Evolutionary conservation across 1,140 invertebrate species (phyloP), one percentile per base, ranked within the genome.

Genomic region (Leptopilina clavipes): DNA sequence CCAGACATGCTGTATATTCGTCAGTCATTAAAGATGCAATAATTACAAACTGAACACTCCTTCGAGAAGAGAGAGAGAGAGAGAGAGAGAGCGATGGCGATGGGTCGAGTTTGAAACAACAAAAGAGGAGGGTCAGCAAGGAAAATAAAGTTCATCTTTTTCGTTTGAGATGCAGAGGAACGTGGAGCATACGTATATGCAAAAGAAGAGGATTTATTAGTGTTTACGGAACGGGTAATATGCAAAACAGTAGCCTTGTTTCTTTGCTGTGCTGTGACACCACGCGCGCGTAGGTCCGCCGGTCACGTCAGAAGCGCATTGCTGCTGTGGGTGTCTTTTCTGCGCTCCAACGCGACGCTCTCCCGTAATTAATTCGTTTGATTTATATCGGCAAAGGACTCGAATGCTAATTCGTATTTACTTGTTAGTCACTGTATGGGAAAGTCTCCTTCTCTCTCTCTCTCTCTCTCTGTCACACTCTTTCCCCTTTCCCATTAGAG

Each of bases 361-460:
- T 31, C n/a, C n/a, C 73, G 82, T 83, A 86, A 86, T 86, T 85
- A 86, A 86, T 87, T 87, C 84, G 81, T 87, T 86, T 86, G 86
- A 87, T 86, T 85, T 85, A 85, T 84, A 84, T 81, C 78, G 77
- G 75, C 82, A 83, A 86, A 87, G 82, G 81, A 82, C 79, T 77
- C 79, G 83, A 82, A 87, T 87, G 84, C 84, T 87, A 87, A 87
- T 87, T 84, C 79, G 73, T 87, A 86, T 87, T 87, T 85, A 86
- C 86, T 87, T 86, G 85, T 86, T 85, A 87, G 82, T 31, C 81
- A 79, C 77, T 82, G 82, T 77, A 83, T 82, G 76, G 80, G 82
- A 76, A 82, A 70, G 17, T 70, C 12, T n/a, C n/a, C n/a, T n/a
- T 59, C 19, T 65, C 22, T 65, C 59, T 37, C 8, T 31, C 59